Conservation (phyloP, 1,140 invertebrate species). For the Aphis craccivora region DNA sequence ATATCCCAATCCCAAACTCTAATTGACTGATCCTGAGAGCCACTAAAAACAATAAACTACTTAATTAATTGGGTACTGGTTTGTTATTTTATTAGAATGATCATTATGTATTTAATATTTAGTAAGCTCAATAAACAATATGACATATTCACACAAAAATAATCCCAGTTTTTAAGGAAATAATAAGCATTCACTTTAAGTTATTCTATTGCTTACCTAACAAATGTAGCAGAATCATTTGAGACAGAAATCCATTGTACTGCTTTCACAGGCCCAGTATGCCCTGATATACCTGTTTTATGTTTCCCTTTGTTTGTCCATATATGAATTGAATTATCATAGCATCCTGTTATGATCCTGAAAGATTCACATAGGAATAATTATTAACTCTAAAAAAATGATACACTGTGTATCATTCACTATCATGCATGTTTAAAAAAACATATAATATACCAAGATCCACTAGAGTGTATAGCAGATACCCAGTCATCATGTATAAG, state of each 20-base stretch:
- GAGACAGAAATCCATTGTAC: constrained; percentile 77
- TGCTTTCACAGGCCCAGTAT: constrained; percentile 84
- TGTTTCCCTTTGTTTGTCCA: constrained; percentile 88
- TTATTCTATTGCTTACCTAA: constrained; percentile 68
- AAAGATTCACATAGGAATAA: constrained; percentile 35
- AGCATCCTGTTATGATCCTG: constrained; percentile 92
- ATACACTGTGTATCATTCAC: too few relatives aligned
- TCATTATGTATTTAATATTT: not conserved
- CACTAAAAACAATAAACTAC: constrained; percentile 68
- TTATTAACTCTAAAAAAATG: not conserved
- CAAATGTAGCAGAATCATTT: constrained; percentile 70
- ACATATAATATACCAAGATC: constrained; percentile 72
- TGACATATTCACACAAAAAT: not conserved
- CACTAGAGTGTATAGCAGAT: constrained; percentile 76
- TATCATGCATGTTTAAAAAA: not conserved
- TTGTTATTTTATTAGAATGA: not conserved
- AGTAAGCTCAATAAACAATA: not conserved
- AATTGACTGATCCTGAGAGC: constrained; percentile 90
- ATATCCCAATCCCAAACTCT: constrained; percentile 91
- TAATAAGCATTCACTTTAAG: not conserved
- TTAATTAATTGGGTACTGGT: not conserved
- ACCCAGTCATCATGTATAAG: constrained; percentile 97
- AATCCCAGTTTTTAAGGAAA: not conserved
- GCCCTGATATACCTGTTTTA: constrained; percentile 84
- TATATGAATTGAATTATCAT: constrained; percentile 90